Base-by-base conservation (phyloP, 2,797 vertebrate genomes). In the Poeciliopsis presidionis region DNA sequence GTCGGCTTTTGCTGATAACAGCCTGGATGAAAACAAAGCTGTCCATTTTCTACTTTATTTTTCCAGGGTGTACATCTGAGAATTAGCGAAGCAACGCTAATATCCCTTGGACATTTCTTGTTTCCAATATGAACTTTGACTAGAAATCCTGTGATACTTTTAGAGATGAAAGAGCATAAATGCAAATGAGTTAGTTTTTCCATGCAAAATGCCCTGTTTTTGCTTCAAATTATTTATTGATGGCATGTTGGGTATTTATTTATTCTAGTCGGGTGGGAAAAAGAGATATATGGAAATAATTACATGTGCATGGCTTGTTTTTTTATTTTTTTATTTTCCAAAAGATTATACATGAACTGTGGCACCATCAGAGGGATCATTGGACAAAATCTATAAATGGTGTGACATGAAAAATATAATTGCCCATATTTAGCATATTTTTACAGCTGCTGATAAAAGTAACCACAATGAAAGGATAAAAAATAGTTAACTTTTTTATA, bases 1-100 rank as follows among this genome's bases (percentile, higher is more conserved):
- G 85, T 92, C 81, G 71, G 84, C 85, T 86, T 80, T 77, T 78
- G 88, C 92, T 90, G 89, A 90, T 92, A 91, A 90, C 86, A 82
- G 88, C 79, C 65, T 5, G 49, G 79, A 89, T 86, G 80, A 87
- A 91, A 93, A 90, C 90, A 91, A 91, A 92, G 85, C 90, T 84
- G 87, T 92, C 84, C 82, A 86, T 87, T 90, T 89, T 87, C 49
- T 82, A 47, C 74, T 77, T 75, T 65, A 16, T 30, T 47, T 79
- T 75, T 80, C 84, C 57, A 22, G 22, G n/a, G 11, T 84, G 74
- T 78, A 86, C 84, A 41, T 82, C 70, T 39, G 71, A 72, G 71
- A 90, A 89, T 87, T 80, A 84, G 63, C 53, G 75, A 78, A 87
- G 76, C 67, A 86, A 67, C 63, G 73, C 76, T 13, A 73, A 85